phyloP scores from a whole-genome alignment of 2,797 vertebrate species.

The Myoxocephalus aenaeus region DNA sequence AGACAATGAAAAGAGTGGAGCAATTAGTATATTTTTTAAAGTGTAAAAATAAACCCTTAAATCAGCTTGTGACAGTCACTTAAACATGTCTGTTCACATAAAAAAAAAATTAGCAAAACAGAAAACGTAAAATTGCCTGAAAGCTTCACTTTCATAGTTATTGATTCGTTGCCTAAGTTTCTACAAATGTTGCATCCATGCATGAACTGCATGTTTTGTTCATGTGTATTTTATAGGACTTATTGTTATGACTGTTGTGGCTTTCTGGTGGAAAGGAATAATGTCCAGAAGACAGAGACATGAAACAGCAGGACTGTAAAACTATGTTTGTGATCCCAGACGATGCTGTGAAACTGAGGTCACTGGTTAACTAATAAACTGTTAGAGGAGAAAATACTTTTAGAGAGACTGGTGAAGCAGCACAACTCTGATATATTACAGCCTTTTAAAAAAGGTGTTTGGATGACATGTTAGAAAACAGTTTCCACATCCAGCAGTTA shows the following conservation, averaged over 20 bases:
- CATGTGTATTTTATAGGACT: background rate
- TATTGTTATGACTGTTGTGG: background rate
- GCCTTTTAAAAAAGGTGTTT: background rate
- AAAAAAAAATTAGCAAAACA: background rate
- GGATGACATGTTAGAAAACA: background rate
- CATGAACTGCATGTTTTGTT: background rate
- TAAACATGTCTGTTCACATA: background rate
- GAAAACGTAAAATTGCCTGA: background rate
- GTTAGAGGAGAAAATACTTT: no score
- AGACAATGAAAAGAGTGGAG: background rate
- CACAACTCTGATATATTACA: background rate
- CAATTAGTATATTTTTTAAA: background rate
- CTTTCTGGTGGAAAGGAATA: background rate
- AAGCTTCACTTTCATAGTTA: background rate
- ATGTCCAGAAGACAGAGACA: background rate
- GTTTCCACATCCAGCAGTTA: background rate
- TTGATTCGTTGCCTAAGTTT: background rate
- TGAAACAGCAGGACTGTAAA: background rate
- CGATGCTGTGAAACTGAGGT: background rate
- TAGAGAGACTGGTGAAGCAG: background rate
- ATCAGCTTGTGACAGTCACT: background rate
- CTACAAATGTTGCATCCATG: background rate
- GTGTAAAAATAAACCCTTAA: background rate
- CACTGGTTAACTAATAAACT: background rate
- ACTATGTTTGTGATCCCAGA: background rate